Base-by-base conservation (phyloP, 2,113 vertebrate genomes). In the Smithornis capensis region DNA sequence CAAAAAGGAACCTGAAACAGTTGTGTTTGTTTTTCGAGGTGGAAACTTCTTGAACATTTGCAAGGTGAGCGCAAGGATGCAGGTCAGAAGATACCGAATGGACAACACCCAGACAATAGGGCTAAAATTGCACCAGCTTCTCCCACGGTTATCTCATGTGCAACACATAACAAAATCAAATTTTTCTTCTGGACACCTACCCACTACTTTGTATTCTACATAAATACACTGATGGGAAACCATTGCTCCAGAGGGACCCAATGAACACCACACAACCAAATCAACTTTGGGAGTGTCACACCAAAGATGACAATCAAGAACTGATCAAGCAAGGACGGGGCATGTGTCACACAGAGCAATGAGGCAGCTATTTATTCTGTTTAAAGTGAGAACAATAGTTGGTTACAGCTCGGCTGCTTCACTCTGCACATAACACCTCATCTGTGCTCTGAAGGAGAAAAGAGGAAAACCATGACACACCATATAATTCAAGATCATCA, bases 401-500 rank as follows among this genome's bases (percentile, higher is more conserved):
- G 37, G 64, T 40, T 85, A 62, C 40, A 86, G 74, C 67, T 92
- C 76, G 83, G 18, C 63, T 49, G 84, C 56, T 89, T 68, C 16
- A 0, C 68, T 92, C 83, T 70, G 53, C 57, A 33, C 42, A 22
- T 29, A 91, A 67, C 24, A 15, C 33, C 63, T 90, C 63, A 75
- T 89, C 82, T 77, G 60, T 49, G 76, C 60, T 83, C 90, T 82
- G 64, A 64, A 90, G 56, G 67, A 94, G 62, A 40, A n/a, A 82
- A 76, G 38, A 87, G 21, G 64, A 90, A 94, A 84, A 91, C 91
- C 73, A 75, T 15, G 92, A 94, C 28, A 35, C 73, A 40, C 47
- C n/a, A 25, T 28, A 60, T 84, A 93, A 96, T 85, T 94, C 94
- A 92, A 80, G 69, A 92, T 67, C 70, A 87, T 92, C 77, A 88